Evolutionary conservation across 2,888 invertebrate genomes (phyloP), one percentile per base, ranked within the genome.

Genomic region (Noctua fimbriata): DNA sequence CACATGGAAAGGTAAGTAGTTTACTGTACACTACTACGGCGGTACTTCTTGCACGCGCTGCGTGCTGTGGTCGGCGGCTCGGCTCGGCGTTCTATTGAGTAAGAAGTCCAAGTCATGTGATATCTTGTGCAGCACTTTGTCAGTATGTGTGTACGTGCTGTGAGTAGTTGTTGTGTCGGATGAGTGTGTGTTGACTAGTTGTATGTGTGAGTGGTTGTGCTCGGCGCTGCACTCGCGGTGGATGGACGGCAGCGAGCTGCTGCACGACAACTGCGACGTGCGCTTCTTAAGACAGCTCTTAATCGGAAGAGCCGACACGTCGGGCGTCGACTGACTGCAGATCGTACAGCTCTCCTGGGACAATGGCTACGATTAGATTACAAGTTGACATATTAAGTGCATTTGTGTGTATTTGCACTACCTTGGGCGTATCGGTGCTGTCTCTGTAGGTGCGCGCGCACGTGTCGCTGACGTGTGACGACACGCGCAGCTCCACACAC

Each of bases 41-140:
- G 96, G 95, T 2, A 94, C 95, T 88, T 96, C 94, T 82, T 95
- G 95, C 87, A 95, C 95, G 89, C 94, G 92, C 86, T 95, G 94
- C 77, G 92, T 78, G 76, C 88, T 90, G 79, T 89, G 55, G 32
- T 58, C 36, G 12, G n/a, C 12, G 24, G 91, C 89, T 92, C 92
- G 70, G 94, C 93, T 82, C 95, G 96, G 81, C 24, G 97, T 97
- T 83, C 98, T 97, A 94, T 98, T 98, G 82, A 98, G 95, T 88
- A 98, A 95, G 95, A 98, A 98, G 95, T 98, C 98, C 89, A 98
- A 96, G 95, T 98, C 98, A 91, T 98, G 98, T 2, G 98, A 98
- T 91, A 98, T 98, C 92, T 98, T 98, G 95, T 98, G 98, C 72
- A 98, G 95, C 97, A 98, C 98, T 78, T 97, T 98, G 88, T 97